These are phyloP conservation scores for Gallinago paraguaiae DNA, from an alignment of 2,113 vertebrate species.

Conservation along the genomic window DNA sequence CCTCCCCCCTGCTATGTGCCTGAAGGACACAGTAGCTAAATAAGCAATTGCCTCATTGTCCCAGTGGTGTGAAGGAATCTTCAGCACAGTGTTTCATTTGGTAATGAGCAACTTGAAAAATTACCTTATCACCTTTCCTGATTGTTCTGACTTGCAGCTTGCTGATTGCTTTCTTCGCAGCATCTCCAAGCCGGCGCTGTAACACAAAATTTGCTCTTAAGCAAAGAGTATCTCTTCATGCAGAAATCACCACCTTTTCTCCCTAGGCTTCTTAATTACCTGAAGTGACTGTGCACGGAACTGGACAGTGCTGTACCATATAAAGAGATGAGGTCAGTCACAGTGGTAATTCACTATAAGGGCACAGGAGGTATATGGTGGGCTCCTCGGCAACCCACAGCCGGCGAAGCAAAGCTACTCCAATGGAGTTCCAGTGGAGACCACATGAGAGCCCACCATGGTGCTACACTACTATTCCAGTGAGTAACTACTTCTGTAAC, in stretches of 20 bases:
- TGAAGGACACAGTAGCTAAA: not conserved
- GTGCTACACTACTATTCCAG: not conserved
- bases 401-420: not conserved
- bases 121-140: constrained; percentile 97
- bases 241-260: not conserved
- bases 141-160: constrained; percentile 96
- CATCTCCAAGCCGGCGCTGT: constrained; percentile 95
- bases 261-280: not conserved
- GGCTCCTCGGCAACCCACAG: not conserved
- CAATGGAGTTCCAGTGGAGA: not conserved
- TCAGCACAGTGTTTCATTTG: not conserved
- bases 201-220: constrained; percentile 67
- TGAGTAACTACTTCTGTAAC: not conserved
- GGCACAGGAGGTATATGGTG: not conserved
- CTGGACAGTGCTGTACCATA: not conserved
- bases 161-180: constrained; percentile 97
- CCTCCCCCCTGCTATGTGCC: not conserved
- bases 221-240: not conserved
- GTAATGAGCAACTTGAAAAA: constrained; percentile 11
- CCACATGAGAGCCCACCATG: not conserved
- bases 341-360: not conserved
- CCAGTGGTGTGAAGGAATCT: not conserved
- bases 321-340: not conserved
- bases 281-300: not conserved
- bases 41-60: not conserved